Conservation (phyloP, 2,797 vertebrate genomes). For the Syngnathus acus region DNA sequence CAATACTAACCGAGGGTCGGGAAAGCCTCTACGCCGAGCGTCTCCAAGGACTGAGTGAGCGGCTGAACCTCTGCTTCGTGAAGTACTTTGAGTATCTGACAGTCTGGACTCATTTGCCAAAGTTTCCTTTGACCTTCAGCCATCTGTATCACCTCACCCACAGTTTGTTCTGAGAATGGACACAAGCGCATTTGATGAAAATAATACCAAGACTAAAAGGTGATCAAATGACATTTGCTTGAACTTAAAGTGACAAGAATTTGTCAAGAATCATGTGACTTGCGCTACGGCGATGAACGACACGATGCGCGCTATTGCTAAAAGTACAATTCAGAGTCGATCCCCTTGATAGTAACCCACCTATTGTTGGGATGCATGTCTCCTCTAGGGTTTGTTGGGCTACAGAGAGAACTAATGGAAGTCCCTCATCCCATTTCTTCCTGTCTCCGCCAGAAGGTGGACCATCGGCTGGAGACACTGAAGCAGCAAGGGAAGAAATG, state of each 20-base stretch:
- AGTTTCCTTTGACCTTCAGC: conserved; percentile 74
- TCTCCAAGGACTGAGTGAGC: conserved; percentile 75
- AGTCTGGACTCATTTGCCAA: conserved; percentile 78
- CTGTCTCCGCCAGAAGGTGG: conserved; percentile 70
- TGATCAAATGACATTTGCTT: too few species aligned
- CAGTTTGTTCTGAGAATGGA: conserved; percentile 67
- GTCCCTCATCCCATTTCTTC: conserved; percentile 82
- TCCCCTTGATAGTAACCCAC: conserved; percentile 50
- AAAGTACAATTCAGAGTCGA: too few species aligned
- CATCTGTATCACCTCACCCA: conserved; percentile 77
- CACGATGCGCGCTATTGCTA: too few species aligned
- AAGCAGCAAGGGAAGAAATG: conserved; percentile 2
- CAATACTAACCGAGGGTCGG: conserved; percentile 27
- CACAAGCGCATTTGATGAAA: conserved; percentile 1
- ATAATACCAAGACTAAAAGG: too few species aligned
- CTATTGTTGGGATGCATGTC: conserved; percentile 64
- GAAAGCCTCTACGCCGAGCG: conserved; percentile 31
- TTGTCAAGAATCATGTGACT: too few species aligned
- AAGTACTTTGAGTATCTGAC: conserved; percentile 77
- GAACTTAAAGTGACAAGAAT: too few species aligned
- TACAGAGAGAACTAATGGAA: conserved; percentile 74
- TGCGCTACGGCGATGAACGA: too few species aligned
- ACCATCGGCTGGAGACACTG: conserved; percentile 50
- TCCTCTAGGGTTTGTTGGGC: conserved; percentile 76
- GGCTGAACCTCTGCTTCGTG: conserved; percentile 83